Conservation (phyloP, 2,888 invertebrate genomes). For the Aricia artaxerxes region DNA sequence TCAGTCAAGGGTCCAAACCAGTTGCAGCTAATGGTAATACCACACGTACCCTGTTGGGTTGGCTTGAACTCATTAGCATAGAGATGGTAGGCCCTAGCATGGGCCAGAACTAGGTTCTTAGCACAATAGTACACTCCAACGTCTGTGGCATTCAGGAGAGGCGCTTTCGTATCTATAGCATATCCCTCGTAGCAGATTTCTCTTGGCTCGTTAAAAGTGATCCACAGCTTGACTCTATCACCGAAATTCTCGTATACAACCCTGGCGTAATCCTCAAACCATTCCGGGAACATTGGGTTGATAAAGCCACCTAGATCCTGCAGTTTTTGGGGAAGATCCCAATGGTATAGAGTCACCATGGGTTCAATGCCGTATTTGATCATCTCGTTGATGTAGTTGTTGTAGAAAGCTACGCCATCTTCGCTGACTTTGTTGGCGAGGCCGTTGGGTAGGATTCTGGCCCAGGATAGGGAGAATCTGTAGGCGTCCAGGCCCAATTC, state of each 20-base stretch:
- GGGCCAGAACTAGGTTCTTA: constrained; percentile 79
- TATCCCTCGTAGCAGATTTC: constrained; percentile 71
- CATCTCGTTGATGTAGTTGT: constrained; percentile 75
- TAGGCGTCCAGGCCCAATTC: constrained; percentile 28
- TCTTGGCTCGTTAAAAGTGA: constrained; percentile 82
- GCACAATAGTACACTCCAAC: constrained; percentile 76
- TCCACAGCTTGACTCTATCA: constrained; percentile 77
- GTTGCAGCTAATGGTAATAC: constrained; percentile 24
- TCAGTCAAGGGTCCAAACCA: constrained; percentile 44
- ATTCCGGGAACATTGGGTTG: constrained; percentile 53
- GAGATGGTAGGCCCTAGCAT: constrained; percentile 74
- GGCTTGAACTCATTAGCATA: constrained; percentile 63
- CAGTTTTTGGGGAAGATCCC: constrained; percentile 60
- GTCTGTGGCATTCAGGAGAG: constrained; percentile 60
- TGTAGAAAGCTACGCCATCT: constrained; percentile 75
- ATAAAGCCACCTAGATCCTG: constrained; percentile 66
- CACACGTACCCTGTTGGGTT: constrained; percentile 54
- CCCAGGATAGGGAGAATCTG: constrained; percentile 28
- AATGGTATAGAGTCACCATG: constrained; percentile 62
- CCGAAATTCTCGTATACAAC: constrained; percentile 68
- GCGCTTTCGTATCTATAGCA: constrained; percentile 55
- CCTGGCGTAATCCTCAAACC: constrained; percentile 75
- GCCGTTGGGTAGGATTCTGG: constrained; percentile 61
- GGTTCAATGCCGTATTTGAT: constrained; percentile 59
- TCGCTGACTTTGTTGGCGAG: constrained; percentile 60